Base-by-base conservation (phyloP, 2,797 vertebrate genomes). In the Melanotaenia nigrans region DNA sequence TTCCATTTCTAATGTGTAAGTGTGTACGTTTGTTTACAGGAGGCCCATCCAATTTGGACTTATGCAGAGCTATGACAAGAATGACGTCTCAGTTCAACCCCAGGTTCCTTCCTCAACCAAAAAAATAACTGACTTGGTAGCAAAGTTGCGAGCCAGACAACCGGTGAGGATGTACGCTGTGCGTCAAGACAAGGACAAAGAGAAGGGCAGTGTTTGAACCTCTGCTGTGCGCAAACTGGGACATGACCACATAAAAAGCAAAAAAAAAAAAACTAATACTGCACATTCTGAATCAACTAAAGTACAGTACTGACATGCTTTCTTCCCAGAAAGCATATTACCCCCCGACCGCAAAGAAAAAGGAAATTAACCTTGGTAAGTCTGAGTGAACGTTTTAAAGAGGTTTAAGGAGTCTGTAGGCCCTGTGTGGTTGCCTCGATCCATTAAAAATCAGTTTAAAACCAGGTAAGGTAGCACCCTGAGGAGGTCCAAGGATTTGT, bases 391-490 rank as follows among this genome's bases (percentile, higher is more conserved):
- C 67, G 56, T 28, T 51, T 65, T 56, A 33, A 51, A 9, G 24
- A n/a, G 18, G 65, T 65, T 45, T 36, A 42, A 36, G 18, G 40
- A 57, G 69, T 84, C 65, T 64, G 45, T 69, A 24, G 63, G 75
- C 83, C 75, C 82, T 76, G 85, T 87, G 87, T 89, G 83, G 82
- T 91, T 86, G 88, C 75, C 73, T 85, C 83, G 71, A 25, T 71
- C 78, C 73, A 61, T 57, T 71, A 68, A 79, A 77, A 65, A 66
- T 62, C 66, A 11, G 6, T 42, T 61, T 30, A 42, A 81, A 78
- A 65, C 54, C 51, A 6, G 49, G 63, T 32, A n/a, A 47, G 75
- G 64, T 32, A 88, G 89, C 88, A 92, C 88, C 79, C 86, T 76
- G 61, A 77, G 68, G 78, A 47, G 63, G 76, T 85, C 78, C 67